Evolutionary conservation across 2,113 vertebrate genomes (phyloP), one percentile per base, ranked within the genome.

Genomic region (Sphaerodactylus townsendi): DNA sequence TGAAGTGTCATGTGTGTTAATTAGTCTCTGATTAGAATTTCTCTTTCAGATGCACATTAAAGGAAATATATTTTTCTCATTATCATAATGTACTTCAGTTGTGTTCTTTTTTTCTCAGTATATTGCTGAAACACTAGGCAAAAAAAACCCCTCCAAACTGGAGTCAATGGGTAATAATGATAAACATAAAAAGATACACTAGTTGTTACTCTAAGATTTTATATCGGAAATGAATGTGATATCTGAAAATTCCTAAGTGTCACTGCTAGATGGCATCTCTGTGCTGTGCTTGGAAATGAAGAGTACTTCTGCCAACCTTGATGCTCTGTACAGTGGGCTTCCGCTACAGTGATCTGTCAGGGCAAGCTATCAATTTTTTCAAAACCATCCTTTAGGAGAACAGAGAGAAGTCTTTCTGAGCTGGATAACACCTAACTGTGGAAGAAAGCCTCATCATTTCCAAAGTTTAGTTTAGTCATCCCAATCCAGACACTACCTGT

Each of bases 241-340:
- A 75, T 17, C 81, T 85, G 85, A 85, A 93, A 92, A 89, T 90
- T 96, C 89, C 90, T 92, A 82, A 85, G 44, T 81, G 53, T 37
- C 81, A 59, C 95, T 96, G 95, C 95, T 96, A 96, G 96, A 89
- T 95, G 95, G 95, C 95, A 96, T 92, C 94, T 96, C 92, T 94
- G 93, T 93, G 87, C 94, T 94, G 91, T 88, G 87, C 88, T 93
- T 90, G 64, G 41, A 17, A 87, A 93, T 81, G 70, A 39, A 44
- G 5, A 10, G 74, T 88, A 71, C 85, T 91, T 70, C 46, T 84
- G 86, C 88, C 91, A 93, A 95, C 93, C 93, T 95, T 95, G 87
- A 79, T 74, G 76, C 37, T 86, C 68, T 30, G n/a, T 50, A 85
- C 71, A 83, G 70, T 82, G 80, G 70, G 76, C 41, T 86, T 84